Base-by-base conservation (phyloP, 2,888 invertebrate genomes). In the Drosophila ustulata region DNA sequence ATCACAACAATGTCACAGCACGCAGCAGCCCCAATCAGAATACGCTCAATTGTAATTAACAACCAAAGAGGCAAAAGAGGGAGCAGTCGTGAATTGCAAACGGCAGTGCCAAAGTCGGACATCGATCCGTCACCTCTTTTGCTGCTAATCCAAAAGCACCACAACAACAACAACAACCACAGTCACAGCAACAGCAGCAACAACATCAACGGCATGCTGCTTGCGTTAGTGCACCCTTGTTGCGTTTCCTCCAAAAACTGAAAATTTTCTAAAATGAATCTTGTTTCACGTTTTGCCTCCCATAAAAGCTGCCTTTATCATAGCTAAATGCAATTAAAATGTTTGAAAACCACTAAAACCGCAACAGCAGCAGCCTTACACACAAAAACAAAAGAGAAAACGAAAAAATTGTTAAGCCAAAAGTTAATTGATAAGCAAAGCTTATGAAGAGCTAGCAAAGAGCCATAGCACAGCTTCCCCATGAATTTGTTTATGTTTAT, bases 31-130 rank as follows among this genome's bases (percentile, higher is more conserved):
- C 82, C 85, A 82, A 89, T 58, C 66, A 90, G 59, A 88, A 78
- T 55, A 86, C 82, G 61, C 77, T 82, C 30, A 89, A 80, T 66
- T 86, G 90, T 76, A 91, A 91, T 89, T 91, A 91, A 86, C 91
- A 91, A 74, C 85, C 90, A 90, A 91, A 91, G 90, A 91, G 91
- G 91, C 91, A 91, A 84, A 91, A 88, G 89, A 90, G 89, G 89
- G 90, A 91, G 77, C 86, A 84, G 57, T 86, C 76, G 76, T 90
- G 89, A 91, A 89, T 89, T 80, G 67, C 75, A 55, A 75, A 69
- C 34, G 89, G 70, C 78, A 71, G 58, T 57, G 59, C 66, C 70
- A 70, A 57, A 52, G 63, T 41, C 39, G 39, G 39, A 41, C 18
- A 13, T 50, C 57, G 39, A 25, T 65, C 64, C 71, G 72, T 71